phyloP scores from a whole-genome alignment of 92 coral and sea anemone genomes.

The Metridium senile region DNA sequence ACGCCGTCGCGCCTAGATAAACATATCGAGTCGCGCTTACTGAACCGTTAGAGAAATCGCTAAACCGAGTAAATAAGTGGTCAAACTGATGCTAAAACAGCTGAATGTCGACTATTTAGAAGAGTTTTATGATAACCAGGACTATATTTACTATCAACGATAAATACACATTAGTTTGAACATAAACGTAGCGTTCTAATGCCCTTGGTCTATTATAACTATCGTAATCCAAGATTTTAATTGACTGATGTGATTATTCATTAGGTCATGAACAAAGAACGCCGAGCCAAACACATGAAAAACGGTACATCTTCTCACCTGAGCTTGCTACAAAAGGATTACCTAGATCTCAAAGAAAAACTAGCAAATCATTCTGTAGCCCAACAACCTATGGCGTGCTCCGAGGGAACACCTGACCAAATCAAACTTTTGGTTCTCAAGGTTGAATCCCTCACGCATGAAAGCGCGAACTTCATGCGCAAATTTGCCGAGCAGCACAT shows the following conservation, averaged over 20 bases:
- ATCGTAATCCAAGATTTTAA: no score
- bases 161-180: no score
- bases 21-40: no score
- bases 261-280: neutral
- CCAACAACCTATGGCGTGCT: neutral
- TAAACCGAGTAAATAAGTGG: no score
- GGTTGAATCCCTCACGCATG: neutral
- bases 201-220: no score
- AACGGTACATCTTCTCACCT: slow-evolving; percentile 2
- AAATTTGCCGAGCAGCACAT: neutral
- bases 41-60: no score
- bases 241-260: neutral
- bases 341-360: neutral
- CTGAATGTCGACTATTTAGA: no score
- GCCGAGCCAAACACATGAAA: slow-evolving; percentile 9
- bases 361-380: neutral
- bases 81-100: no score
- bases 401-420: neutral
- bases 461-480: neutral
- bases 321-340: neutral
- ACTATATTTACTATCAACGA: no score
- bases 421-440: neutral
- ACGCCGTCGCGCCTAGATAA: no score
- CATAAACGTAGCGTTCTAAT: no score
- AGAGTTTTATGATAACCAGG: no score